phyloP scores from a whole-genome alignment of 2,888 invertebrate genomes.

The Campoplex nolae region DNA sequence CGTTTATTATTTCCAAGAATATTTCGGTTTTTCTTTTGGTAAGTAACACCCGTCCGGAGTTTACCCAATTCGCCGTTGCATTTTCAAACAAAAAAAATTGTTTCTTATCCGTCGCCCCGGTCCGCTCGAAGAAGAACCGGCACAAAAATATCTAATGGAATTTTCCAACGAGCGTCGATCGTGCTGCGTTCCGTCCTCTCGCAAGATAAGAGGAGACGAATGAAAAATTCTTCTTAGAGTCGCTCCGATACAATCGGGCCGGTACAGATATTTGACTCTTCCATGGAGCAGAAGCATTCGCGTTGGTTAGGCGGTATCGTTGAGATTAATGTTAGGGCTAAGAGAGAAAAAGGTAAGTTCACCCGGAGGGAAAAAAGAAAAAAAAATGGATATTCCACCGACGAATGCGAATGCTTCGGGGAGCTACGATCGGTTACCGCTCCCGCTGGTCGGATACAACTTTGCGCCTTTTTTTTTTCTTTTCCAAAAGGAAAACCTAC shows the following conservation, averaged over 20 bases:
- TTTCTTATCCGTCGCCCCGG: not conserved
- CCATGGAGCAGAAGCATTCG: not conserved
- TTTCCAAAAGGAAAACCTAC: not conserved
- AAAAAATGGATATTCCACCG: not conserved
- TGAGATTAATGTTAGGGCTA: not conserved
- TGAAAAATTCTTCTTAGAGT: not conserved
- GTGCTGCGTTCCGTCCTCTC: not conserved
- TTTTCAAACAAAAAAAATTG: not conserved
- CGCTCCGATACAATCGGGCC: not conserved
- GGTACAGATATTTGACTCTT: not conserved
- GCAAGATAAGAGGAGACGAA: not conserved
- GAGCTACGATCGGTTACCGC: not conserved
- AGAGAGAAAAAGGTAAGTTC: constrained; percentile 5
- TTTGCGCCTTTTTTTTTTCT: not conserved
- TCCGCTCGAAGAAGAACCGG: no score
- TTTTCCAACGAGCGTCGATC: not conserved
- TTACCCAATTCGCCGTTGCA: not conserved
- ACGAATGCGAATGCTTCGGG: not conserved
- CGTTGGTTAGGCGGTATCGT: not conserved
- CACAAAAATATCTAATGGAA: not conserved
- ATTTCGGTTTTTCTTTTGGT: not conserved
- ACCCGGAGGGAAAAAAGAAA: not conserved
- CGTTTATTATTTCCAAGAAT: not conserved
- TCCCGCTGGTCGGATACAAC: not conserved
- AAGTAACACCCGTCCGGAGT: not conserved